Evolutionary conservation across 2,113 vertebrate species (phyloP).

Genomic region (Marmota monax): DNA sequence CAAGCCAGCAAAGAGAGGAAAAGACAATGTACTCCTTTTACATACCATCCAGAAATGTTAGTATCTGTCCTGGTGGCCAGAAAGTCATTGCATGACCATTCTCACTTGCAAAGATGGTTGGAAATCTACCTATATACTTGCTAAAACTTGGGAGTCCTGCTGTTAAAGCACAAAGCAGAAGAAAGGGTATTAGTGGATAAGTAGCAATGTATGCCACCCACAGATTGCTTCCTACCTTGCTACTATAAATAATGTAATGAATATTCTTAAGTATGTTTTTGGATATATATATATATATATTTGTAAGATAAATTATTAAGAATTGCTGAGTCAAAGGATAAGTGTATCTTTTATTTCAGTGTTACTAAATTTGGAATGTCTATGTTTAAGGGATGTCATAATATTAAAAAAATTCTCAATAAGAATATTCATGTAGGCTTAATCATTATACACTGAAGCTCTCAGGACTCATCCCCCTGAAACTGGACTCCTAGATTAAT

Average conservation of each 20-base stretch:
- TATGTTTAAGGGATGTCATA: background rate
- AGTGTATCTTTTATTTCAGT: background rate
- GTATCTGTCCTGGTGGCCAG: background rate
- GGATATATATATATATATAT: background rate
- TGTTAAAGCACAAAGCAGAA: constrained; percentile 35
- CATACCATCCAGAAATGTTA: background rate
- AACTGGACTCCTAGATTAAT: background rate
- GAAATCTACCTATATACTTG: background rate
- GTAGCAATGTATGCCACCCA: background rate
- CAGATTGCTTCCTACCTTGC: background rate
- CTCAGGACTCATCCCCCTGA: background rate
- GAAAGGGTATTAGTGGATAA: background rate
- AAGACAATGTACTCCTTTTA: background rate
- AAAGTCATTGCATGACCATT: background rate
- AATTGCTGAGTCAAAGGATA: constrained; percentile 27
- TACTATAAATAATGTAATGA: background rate
- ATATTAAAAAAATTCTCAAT: constrained; percentile 2
- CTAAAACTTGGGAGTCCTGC: background rate
- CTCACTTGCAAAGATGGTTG: background rate
- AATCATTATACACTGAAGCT: background rate
- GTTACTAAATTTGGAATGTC: constrained; percentile 22
- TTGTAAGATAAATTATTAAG: constrained; percentile 53
- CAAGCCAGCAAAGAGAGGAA: background rate
- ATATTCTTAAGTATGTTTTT: constrained; percentile 43
- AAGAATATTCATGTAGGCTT: background rate